Evolutionary conservation across 2,113 vertebrate genomes (phyloP).

Genomic region (Rhegmatorhina hoffmannsi): DNA sequence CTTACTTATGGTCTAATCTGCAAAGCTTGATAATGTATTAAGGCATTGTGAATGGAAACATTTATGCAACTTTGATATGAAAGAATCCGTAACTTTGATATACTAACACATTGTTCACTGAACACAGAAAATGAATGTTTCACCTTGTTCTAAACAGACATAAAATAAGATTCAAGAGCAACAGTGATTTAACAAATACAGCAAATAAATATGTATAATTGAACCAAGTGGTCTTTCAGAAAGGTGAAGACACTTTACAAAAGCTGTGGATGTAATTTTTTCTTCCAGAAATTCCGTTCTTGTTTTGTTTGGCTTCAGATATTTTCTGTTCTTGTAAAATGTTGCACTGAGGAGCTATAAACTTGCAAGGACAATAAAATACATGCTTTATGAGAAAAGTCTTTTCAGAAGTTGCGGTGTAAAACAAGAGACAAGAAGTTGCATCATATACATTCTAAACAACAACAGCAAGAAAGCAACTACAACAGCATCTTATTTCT

Average conservation of each 20-base stretch:
- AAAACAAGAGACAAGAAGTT: background rate
- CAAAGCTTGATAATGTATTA: conserved; percentile 2
- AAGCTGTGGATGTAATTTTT: background rate
- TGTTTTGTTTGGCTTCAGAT: background rate
- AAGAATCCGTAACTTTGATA: background rate
- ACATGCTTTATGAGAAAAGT: background rate
- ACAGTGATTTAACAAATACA: background rate
- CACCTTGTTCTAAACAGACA: background rate
- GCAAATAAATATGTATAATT: background rate
- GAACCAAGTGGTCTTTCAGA: background rate
- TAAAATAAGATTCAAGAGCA: background rate
- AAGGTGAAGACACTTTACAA: background rate
- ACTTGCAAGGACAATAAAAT: background rate
- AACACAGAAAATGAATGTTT: background rate
- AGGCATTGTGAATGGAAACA: conserved; percentile 2
- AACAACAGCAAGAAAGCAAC: background rate
- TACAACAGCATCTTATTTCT: background rate
- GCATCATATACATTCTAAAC: background rate
- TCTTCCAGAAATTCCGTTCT: background rate
- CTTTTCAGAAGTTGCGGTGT: background rate
- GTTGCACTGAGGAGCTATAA: background rate
- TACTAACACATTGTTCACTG: conserved; percentile 11
- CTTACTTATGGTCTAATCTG: background rate
- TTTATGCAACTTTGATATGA: background rate
- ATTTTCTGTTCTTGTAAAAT: background rate